A percentile compares a stretch with the other conserved stretches of the same genome.
These are phyloP conservation scores for Eupithecia inturbata DNA, from an alignment of 2,888 invertebrate species.

Conservation along the genomic window DNA sequence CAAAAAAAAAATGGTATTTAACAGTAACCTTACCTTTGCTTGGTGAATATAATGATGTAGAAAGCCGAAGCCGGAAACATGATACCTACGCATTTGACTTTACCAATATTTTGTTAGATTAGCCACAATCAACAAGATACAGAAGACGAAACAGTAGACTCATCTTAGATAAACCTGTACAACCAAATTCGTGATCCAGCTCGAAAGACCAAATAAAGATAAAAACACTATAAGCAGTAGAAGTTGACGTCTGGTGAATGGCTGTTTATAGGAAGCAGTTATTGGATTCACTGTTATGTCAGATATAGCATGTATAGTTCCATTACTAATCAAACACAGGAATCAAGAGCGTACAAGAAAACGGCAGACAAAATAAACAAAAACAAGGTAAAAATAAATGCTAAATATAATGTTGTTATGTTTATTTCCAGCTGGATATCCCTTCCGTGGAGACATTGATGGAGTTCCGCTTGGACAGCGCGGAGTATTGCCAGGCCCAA, in stretches of 20 bases:
- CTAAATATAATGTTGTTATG: constrained; percentile 20
- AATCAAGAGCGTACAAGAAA: not conserved
- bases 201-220: not conserved
- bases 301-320: not conserved
- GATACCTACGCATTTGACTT: not conserved
- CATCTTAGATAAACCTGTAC: not conserved
- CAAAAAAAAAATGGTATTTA: not conserved
- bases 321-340: not conserved
- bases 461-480: constrained; percentile 99
- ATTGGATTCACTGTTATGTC: not conserved
- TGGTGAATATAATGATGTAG: not conserved
- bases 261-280: not conserved
- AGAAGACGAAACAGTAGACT: not conserved
- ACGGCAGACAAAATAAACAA: not conserved
- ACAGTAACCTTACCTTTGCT: not conserved
- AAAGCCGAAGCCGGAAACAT: not conserved
- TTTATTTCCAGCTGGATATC: constrained; percentile 90
- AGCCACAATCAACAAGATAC: not conserved
- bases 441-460: constrained; percentile 96
- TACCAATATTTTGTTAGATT: not conserved
- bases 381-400: not conserved
- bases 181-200: not conserved
- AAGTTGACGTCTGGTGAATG: too few species aligned
- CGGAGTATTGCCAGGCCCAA: constrained; percentile 99
- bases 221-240: not conserved